A percentile compares a stretch with the other conserved stretches of the same genome.
These are phyloP conservation scores for Melozone crissalis DNA, from an alignment of 2,113 vertebrate species.

Conservation along the genomic window DNA sequence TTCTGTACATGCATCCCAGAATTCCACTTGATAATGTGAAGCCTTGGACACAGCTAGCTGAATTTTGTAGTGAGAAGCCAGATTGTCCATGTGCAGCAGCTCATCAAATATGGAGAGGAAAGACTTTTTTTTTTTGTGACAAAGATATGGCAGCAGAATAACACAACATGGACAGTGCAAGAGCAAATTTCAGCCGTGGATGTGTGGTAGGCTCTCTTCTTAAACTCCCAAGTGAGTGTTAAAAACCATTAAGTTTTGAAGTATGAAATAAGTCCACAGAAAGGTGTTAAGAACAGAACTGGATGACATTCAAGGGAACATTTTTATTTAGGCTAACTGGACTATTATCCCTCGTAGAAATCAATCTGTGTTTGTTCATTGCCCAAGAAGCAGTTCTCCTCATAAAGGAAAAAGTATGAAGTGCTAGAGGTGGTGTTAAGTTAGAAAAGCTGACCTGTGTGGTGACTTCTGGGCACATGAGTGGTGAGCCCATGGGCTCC, in stretches of 20 bases:
- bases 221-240: neutral
- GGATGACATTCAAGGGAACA: neutral
- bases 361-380: neutral
- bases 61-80: neutral
- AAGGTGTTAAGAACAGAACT: neutral
- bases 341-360: neutral
- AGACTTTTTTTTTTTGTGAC: neutral
- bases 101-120: neutral
- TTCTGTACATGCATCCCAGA: neutral
- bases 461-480: no score
- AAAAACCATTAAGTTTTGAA: neutral
- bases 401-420: neutral
- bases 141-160: neutral
- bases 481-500: rapidly evolving
- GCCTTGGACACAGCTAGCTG: neutral
- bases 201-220: neutral
- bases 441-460: neutral
- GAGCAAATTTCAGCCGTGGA: neutral
- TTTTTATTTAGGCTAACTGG: neutral
- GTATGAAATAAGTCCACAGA: neutral
- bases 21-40: neutral
- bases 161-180: neutral
- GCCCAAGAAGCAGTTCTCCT: neutral
- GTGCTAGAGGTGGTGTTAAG: neutral
- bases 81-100: neutral